Evolutionary conservation across 2,888 invertebrate species (phyloP), one percentile per base, ranked within the genome.

Genomic region (Clunio marinus): DNA sequence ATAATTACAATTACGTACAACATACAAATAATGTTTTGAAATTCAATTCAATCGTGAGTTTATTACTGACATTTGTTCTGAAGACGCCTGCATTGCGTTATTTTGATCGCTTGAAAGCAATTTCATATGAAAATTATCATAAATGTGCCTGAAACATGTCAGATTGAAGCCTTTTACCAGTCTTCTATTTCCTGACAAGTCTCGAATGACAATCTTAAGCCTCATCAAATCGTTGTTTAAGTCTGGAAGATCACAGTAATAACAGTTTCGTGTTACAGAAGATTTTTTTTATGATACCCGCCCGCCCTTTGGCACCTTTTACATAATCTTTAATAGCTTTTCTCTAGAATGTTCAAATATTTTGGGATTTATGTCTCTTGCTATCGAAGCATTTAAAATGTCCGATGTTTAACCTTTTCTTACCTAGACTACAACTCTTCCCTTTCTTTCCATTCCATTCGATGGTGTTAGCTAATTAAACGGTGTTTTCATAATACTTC

Each of bases 271-370:
- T 27, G 27, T 57, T 57, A 20, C 57, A 57, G 4, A 25, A 22
- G 51, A 57, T n/a, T 13, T 57, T n/a, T n/a, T 51, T 57, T 27
- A 57, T 57, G 57, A 24, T 57, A 57, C 57, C 2, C 4, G 2
- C 51, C 7, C 51, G 51, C 51, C 51, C 51, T 51, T 51, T 51
- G 51, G 22, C 57, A 57, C 57, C 57, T 57, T 57, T n/a, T n/a
- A n/a, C n/a, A n/a, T n/a, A n/a, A n/a, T n/a, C n/a, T n/a, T n/a
- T n/a, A n/a, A n/a, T n/a, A n/a, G n/a, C n/a, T n/a, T n/a, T n/a
- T n/a, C n/a, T n/a, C n/a, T n/a, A n/a, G n/a, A n/a, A n/a, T n/a
- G n/a, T n/a, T n/a, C n/a, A n/a, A n/a, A n/a, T 51, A 51, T 17
- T 22, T 51, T 17, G 7, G 51, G 22, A 51, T 22, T 51, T 51